phyloP scores from a whole-genome alignment of 2,888 invertebrate species.

The Thyatira batis region DNA sequence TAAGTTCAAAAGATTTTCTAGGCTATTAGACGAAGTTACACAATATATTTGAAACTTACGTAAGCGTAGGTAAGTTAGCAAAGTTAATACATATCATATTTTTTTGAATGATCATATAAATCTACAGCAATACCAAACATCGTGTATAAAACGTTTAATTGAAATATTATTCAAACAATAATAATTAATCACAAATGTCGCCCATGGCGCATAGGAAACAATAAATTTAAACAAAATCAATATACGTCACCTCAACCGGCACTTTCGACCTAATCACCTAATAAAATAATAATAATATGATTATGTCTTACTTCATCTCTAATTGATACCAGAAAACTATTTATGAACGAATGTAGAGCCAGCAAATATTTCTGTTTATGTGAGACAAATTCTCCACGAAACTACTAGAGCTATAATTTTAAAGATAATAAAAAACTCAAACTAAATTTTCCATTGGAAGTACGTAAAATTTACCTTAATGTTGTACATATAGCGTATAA shows the following conservation, averaged over 20 bases:
- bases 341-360: neutral
- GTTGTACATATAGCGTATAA: too few species aligned
- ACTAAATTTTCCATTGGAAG: too few species aligned
- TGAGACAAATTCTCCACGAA: neutral
- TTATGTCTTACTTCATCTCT: neutral
- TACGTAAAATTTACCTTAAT: too few species aligned
- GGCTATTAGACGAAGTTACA: too few species aligned
- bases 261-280: slow-evolving; percentile 3
- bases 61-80: too few species aligned
- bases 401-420: too few species aligned
- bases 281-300: neutral
- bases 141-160: neutral
- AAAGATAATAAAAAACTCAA: too few species aligned
- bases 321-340: neutral
- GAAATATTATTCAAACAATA: neutral
- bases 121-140: neutral
- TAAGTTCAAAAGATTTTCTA: too few species aligned
- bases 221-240: slow-evolving; percentile 4
- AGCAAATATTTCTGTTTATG: neutral
- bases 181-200: slow-evolving; percentile 1
- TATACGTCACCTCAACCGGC: neutral
- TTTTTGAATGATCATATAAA: too few species aligned
- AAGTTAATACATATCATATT: too few species aligned
- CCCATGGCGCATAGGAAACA: neutral
- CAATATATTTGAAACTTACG: too few species aligned